phyloP scores from a whole-genome alignment of 2,797 vertebrate species.

The Acestrorhynchus altus region DNA sequence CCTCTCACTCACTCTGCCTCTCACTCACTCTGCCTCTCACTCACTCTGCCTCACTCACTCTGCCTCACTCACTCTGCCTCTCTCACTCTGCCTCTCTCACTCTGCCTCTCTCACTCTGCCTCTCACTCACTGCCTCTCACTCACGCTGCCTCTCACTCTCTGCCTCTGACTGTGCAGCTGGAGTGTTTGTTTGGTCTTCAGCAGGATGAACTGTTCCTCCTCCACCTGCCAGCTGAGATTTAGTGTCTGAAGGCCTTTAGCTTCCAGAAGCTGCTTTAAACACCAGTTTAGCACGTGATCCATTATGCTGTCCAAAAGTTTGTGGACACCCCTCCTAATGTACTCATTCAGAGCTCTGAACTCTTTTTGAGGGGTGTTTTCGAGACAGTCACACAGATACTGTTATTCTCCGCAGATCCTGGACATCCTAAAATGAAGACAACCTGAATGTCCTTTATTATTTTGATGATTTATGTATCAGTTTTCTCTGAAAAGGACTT shows the following conservation, averaged over 20 bases:
- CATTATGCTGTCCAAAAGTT: too few species aligned
- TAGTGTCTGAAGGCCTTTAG: neutral
- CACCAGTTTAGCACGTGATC: constrained; percentile 13
- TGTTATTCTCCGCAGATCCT: too few species aligned
- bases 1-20: neutral
- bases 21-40: too few species aligned
- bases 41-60: neutral
- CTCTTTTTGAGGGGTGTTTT: too few species aligned
- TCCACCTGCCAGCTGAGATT: neutral
- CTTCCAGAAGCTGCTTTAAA: neutral
- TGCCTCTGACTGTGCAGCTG: constrained; percentile 13
- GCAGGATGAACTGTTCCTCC: constrained; percentile 27
- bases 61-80: neutral
- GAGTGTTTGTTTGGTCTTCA: constrained; percentile 16
- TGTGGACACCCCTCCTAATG: too few species aligned
- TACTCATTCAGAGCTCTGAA: too few species aligned
- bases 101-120: neutral
- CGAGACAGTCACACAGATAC: too few species aligned
- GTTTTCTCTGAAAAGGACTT: too few species aligned
- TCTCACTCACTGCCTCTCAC: neutral
- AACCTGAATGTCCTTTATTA: too few species aligned
- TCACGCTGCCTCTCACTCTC: neutral
- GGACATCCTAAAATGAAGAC: too few species aligned
- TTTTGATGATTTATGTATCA: too few species aligned
- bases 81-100: neutral